Conservation (phyloP, 2,888 invertebrate genomes). For the Sipha maydis region DNA sequence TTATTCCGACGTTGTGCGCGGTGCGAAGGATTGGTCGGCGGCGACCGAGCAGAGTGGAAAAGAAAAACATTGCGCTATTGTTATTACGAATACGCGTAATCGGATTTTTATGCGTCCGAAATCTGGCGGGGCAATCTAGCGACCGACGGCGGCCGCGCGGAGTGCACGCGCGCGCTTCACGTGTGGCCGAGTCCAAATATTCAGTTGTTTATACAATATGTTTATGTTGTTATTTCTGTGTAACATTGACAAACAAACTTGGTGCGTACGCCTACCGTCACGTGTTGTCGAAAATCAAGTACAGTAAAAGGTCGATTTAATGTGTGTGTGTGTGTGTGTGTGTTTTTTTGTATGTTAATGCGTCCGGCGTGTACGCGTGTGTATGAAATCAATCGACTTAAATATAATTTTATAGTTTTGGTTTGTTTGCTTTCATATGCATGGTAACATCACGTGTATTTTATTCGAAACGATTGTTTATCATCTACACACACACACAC, state of each 20-base stretch:
- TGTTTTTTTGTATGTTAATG: slow-evolving; percentile 19
- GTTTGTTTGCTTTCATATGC: slow-evolving; percentile 22
- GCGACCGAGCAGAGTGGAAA: too few species aligned
- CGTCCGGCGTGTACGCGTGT: not conserved
- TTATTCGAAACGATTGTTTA: slow-evolving; percentile 9
- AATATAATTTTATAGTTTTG: slow-evolving; percentile 41
- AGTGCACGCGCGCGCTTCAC: not conserved
- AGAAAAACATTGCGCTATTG: not conserved
- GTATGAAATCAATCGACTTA: slow-evolving; percentile 47
- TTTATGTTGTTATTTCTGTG: slow-evolving; percentile 31
- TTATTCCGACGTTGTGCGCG: not conserved
- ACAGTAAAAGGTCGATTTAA: slow-evolving; percentile 47
- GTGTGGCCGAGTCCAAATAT: slow-evolving; percentile 44
- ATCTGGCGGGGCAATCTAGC: not conserved
- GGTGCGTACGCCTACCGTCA: not conserved
- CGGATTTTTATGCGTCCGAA: not conserved
- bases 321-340: too few species aligned
- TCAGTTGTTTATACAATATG: slow-evolving; percentile 22
- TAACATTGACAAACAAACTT: slow-evolving; percentile 46
- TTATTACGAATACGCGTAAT: not conserved
- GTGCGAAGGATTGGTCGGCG: too few species aligned
- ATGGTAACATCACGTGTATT: slow-evolving; percentile 10
- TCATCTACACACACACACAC: not conserved
- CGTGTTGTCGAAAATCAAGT: slow-evolving; percentile 46
- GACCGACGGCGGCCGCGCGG: not conserved